Percentiles rank a stretch among this genome's conserved stretches.
Evolutionary conservation across 1,140 invertebrate genomes (phyloP).

Genomic region (Cyphomyrmex costatus): DNA sequence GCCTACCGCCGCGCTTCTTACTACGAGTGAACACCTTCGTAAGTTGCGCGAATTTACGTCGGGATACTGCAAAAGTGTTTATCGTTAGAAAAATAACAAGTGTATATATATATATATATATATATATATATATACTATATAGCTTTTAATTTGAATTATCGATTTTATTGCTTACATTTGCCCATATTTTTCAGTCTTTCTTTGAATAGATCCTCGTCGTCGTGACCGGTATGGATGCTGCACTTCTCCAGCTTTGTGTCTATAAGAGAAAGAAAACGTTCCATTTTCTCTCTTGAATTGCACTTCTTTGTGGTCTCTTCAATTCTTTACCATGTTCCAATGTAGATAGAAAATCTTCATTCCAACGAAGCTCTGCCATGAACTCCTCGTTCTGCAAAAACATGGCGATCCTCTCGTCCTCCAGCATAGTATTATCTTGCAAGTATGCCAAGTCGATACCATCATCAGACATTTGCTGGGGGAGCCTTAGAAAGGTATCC

Average conservation of each 20-base stretch:
- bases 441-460: constrained; percentile 69
- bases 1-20: constrained; percentile 89
- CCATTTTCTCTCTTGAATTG: background rate
- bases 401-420: constrained; percentile 94
- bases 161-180: constrained; percentile 88
- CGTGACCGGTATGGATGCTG: constrained; percentile 84
- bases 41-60: constrained; percentile 93
- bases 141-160: constrained; percentile 47
- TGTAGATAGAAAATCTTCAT: constrained; percentile 95
- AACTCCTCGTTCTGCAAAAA: constrained; percentile 98
- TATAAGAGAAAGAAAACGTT: constrained; percentile 61
- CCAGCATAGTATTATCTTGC: constrained; percentile 88
- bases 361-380: constrained; percentile 94
- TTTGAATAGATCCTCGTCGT: constrained; percentile 93
- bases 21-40: constrained; percentile 92
- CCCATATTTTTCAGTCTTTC: constrained; percentile 96
- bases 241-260: constrained; percentile 83
- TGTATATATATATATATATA: background rate
- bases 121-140: background rate
- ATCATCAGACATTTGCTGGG: constrained; percentile 82
- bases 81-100: constrained; percentile 37
- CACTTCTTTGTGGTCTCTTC: background rate
- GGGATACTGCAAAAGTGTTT: constrained; percentile 88
- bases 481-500: constrained; percentile 92
- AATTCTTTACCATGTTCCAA: constrained; percentile 90